A percentile compares a stretch with the other conserved stretches of the same genome.
Evolutionary conservation across 92 coral and sea anemone genomes (phyloP).

Genomic region (Paramuricea clavata): DNA sequence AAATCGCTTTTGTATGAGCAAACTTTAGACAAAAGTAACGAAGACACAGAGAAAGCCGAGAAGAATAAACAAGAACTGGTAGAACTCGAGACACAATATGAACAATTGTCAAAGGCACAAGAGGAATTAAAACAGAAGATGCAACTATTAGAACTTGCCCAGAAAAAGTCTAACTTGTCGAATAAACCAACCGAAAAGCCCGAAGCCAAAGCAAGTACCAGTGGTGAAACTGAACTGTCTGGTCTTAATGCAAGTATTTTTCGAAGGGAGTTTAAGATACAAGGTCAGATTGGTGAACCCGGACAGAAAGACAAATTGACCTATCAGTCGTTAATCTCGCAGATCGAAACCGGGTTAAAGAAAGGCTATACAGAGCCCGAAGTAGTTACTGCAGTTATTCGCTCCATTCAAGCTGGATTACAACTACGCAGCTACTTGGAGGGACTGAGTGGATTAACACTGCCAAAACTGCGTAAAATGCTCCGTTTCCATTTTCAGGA

Average conservation of each 20-base stretch:
- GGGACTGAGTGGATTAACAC: constrained; percentile 54
- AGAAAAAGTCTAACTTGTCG: neutral
- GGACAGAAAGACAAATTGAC: no score
- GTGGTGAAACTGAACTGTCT: constrained; percentile 4
- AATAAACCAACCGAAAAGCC: neutral
- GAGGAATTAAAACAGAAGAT: constrained; percentile 19
- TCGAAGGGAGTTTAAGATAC: constrained; percentile 68
- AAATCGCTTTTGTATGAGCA: constrained; percentile 1
- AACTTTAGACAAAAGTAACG: neutral
- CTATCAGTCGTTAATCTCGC: no score
- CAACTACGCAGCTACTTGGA: constrained; percentile 72
- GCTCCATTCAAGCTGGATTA: no score
- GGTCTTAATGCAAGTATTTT: constrained; percentile 53
- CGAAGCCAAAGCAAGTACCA: constrained; percentile 9
- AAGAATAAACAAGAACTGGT: constrained; percentile 8
- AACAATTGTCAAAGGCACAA: constrained; percentile 4
- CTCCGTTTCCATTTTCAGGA: no score
- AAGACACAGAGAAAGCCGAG: neutral
- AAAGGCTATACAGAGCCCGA: constrained; percentile 66
- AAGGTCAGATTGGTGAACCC: no score
- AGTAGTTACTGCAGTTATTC: no score
- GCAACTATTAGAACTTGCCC: neutral
- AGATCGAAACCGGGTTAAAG: constrained; percentile 56
- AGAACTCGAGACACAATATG: constrained; percentile 4
- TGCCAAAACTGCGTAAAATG: no score